Base-by-base conservation (phyloP, 2,113 vertebrate genomes). In the Cynocephalus volans region DNA sequence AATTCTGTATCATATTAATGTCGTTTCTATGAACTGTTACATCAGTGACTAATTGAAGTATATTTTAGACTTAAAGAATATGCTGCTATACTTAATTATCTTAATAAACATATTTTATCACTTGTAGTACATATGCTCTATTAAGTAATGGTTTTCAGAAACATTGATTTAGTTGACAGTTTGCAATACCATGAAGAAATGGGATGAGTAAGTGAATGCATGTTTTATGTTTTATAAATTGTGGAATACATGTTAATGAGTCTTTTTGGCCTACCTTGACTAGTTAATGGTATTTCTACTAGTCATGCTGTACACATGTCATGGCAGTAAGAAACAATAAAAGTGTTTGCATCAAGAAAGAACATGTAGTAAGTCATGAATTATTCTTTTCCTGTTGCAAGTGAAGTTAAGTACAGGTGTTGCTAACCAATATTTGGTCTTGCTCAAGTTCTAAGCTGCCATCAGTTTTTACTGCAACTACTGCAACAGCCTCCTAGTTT, bases 61-160 rank as follows among this genome's bases (percentile, higher is more conserved):
- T 77, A 88, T 54, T 90, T 96, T 81, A 52, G 73, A 76, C 10
- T 90, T 77, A 84, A 95, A 67, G 48, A 81, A 93, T 87, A 81
- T 33, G 26, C 13, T 28, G 9, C 18, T 87, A 26, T 80, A 70
- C 24, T 95, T 95, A 77, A 72, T 94, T 95, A 90, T 50, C 11
- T 83, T 92, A 83, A 96, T 64, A 90, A 90, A 77, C 81, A 94
- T 50, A 54, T 85, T 77, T 81, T 56, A 56, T 65, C 45, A 75
- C 31, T 94, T 45, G 24, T 56, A 85, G 41, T 36, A 65, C 33
- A 70, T 62, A 64, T 64, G 33, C 23, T 75, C 64, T 70, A 75
- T 73, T 79, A 88, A 93, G 73, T 93, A 88, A 88, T 69, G 21
- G 24, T 33, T 97, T 72, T 85, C 58, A 77, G 28, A 89, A 80